These are phyloP conservation scores for Strongylocentrotus purpuratus DNA, from an alignment of 35 echinoderm and acorn worm species.

Conservation along the genomic window DNA sequence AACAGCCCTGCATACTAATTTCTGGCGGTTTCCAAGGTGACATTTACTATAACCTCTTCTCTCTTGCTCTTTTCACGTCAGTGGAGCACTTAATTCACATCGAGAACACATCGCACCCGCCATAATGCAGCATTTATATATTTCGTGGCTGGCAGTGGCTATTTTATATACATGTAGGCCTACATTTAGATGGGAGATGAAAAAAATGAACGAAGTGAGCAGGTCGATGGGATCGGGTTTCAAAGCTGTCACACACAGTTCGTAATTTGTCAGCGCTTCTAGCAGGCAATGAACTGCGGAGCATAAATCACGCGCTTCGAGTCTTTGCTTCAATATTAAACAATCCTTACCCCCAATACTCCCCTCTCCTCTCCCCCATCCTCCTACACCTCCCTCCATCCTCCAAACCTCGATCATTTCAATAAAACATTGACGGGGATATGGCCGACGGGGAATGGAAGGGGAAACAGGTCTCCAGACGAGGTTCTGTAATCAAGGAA, in stretches of 20 bases:
- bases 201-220: slow-evolving; percentile 44
- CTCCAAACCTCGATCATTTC: slow-evolving; percentile 35
- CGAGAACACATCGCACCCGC: background rate
- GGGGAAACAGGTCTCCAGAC: slow-evolving; percentile 42
- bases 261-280: slow-evolving; percentile 52
- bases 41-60: slow-evolving; percentile 38
- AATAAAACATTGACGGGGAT: slow-evolving; percentile 41
- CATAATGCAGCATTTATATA: slow-evolving; percentile 27
- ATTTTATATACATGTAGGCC: background rate
- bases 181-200: slow-evolving; percentile 1
- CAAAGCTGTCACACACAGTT: slow-evolving; percentile 51
- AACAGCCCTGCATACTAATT: slow-evolving; percentile 43
- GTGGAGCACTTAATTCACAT: slow-evolving; percentile 23
- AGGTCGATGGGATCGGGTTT: slow-evolving; percentile 40
- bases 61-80: slow-evolving; percentile 22
- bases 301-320: slow-evolving; percentile 46
- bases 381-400: background rate
- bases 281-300: slow-evolving; percentile 37
- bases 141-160: slow-evolving; percentile 8
- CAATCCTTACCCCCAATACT: slow-evolving; percentile 23
- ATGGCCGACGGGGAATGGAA: slow-evolving; percentile 29
- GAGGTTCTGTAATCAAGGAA: slow-evolving; percentile 29
- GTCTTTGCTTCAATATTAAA: slow-evolving; percentile 54
- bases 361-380: slow-evolving; percentile 35
- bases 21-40: slow-evolving; percentile 44